Percentiles rank a stretch among this genome's conserved stretches.
Evolutionary conservation across 2,888 invertebrate species (phyloP).

Genomic region (Caenorhabditis sp.): DNA sequence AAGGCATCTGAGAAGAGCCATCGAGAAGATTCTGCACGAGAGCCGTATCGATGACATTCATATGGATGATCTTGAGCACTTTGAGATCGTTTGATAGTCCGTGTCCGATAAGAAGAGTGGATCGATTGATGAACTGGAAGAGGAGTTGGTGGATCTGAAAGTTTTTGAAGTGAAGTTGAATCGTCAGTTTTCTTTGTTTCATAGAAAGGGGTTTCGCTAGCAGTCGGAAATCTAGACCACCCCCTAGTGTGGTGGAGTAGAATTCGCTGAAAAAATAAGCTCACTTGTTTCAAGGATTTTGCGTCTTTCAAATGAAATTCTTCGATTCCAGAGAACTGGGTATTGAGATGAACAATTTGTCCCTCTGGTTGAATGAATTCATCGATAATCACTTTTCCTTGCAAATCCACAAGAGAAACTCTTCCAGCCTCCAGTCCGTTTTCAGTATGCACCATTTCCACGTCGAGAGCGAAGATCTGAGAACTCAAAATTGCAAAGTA

Average conservation of each 20-base stretch:
- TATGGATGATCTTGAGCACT: slow-evolving; percentile 14
- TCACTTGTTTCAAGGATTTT: slow-evolving; percentile 4
- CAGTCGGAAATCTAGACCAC: too few relatives aligned
- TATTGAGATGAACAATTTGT: slow-evolving; percentile 26
- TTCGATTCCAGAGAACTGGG: slow-evolving; percentile 18
- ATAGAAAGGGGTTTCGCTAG: too few relatives aligned
- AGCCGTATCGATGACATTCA: slow-evolving; percentile 23
- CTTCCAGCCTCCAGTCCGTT: slow-evolving; percentile 33
- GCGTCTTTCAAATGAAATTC: slow-evolving; percentile 7
- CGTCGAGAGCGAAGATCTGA: slow-evolving; percentile 24
- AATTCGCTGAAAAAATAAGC: too few relatives aligned
- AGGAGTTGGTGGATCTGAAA: not conserved
- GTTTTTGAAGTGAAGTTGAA: not conserved
- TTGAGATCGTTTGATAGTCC: slow-evolving; percentile 30
- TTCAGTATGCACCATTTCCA: slow-evolving; percentile 23
- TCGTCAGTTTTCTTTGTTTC: too few relatives aligned
- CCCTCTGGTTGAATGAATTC: slow-evolving; percentile 29
- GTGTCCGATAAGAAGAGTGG: slow-evolving; percentile 15
- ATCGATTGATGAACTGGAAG: slow-evolving; percentile 10
- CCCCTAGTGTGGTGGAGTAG: too few relatives aligned
- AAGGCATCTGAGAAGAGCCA: slow-evolving; percentile 13
- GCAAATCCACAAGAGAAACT: not conserved
- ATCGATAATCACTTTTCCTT: slow-evolving; percentile 6
- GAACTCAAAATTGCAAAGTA: not conserved
- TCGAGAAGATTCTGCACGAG: not conserved